Percentiles rank a stretch among this genome's conserved stretches.
Evolutionary conservation across 2,888 invertebrate species (phyloP).

Genomic region (Pandemis cinnamomeana): DNA sequence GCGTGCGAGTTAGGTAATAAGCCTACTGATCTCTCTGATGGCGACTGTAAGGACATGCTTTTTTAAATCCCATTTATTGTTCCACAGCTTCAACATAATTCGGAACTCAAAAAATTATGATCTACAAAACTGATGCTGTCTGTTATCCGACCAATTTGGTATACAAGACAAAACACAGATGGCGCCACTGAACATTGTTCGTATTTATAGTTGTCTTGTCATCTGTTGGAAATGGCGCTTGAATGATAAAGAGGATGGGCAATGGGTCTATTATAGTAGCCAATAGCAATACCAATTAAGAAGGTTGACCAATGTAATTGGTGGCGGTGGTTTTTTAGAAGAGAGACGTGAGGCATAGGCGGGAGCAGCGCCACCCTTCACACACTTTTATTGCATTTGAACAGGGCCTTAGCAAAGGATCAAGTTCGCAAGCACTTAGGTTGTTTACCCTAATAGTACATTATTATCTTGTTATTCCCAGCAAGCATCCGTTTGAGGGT

Average conservation of each 20-base stretch:
- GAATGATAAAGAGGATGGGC: too few species aligned
- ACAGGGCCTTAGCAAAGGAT: not conserved
- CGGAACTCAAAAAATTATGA: not conserved
- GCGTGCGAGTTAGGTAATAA: too few species aligned
- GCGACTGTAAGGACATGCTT: too few species aligned
- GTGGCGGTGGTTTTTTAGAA: too few species aligned
- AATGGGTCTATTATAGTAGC: too few species aligned
- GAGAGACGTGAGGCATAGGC: too few species aligned
- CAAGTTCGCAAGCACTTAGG: not conserved
- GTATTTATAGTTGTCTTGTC: not conserved
- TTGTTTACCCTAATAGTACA: not conserved
- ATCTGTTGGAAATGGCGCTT: not conserved
- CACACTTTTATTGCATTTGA: too few species aligned
- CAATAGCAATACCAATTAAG: too few species aligned
- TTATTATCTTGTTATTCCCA: slow-evolving; percentile 7
- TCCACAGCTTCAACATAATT: not conserved
- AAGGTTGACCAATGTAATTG: too few species aligned
- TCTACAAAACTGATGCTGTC: not conserved
- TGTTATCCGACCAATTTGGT: not conserved
- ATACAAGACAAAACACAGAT: not conserved
- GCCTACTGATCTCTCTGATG: too few species aligned
- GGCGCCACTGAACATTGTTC: not conserved
- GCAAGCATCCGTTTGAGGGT: not conserved
- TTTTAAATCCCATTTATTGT: not conserved
- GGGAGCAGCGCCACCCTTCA: too few species aligned